These are phyloP conservation scores for Drosophila micromelanica DNA, from an alignment of 1,140 invertebrate species.

Conservation along the genomic window DNA sequence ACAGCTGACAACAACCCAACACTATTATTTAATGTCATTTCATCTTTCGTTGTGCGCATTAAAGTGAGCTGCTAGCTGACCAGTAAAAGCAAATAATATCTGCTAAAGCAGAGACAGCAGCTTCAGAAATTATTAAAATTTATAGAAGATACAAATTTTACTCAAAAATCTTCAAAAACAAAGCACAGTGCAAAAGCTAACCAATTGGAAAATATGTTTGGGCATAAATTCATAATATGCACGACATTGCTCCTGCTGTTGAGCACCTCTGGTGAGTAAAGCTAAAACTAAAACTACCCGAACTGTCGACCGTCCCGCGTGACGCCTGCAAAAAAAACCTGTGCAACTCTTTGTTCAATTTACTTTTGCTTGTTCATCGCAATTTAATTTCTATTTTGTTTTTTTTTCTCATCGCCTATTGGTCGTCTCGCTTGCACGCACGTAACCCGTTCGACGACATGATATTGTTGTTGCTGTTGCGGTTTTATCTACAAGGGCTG, in stretches of 20 bases:
- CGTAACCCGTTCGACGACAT: slow-evolving; percentile 54
- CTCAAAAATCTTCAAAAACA: background rate
- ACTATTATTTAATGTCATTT: slow-evolving; percentile 50
- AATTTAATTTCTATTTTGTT: slow-evolving; percentile 64
- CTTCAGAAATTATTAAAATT: background rate
- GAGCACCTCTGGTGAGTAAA: slow-evolving; percentile 61
- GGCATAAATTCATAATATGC: slow-evolving; percentile 58
- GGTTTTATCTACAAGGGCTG: slow-evolving; percentile 29
- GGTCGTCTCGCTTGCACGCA: slow-evolving; percentile 50
- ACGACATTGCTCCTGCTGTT: slow-evolving; percentile 48
- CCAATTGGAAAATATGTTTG: slow-evolving; percentile 46
- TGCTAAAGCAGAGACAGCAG: background rate
- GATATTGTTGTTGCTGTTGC: slow-evolving; percentile 22
- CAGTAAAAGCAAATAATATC: slow-evolving; percentile 13
- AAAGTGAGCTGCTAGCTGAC: slow-evolving; percentile 17
- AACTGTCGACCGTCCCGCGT: background rate
- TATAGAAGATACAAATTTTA: slow-evolving; percentile 1
- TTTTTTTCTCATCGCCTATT: slow-evolving; percentile 14
- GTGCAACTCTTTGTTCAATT: slow-evolving; percentile 67
- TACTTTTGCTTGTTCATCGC: slow-evolving; percentile 65
- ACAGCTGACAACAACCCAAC: slow-evolving; percentile 38
- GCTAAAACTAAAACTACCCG: slow-evolving; percentile 7
- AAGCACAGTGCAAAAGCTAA: slow-evolving; percentile 4
- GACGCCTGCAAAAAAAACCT: slow-evolving; percentile 22
- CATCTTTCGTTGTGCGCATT: slow-evolving; percentile 53